Conservation (phyloP, 2,888 invertebrate species). For the Hedychridium roseum region DNA sequence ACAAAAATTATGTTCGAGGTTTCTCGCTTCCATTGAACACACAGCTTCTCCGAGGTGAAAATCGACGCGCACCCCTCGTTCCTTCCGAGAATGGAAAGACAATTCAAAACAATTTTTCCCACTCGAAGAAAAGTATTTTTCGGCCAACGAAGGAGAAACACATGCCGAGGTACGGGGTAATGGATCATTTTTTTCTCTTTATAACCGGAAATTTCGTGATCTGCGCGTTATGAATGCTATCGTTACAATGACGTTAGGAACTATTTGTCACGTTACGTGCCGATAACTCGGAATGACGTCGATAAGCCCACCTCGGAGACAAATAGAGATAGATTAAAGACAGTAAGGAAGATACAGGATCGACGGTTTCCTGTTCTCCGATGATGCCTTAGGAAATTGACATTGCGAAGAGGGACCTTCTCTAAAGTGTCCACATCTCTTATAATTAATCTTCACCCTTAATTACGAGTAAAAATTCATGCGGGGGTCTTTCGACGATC, state of each 20-base stretch:
- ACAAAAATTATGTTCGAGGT: too few species aligned
- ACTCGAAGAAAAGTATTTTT: too few species aligned
- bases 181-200: too few species aligned
- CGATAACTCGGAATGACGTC: slow-evolving; percentile 12
- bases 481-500: slow-evolving; percentile 22
- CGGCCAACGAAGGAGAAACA: too few species aligned
- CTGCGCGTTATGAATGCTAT: too few species aligned
- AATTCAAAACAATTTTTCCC: too few species aligned
- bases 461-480: slow-evolving; percentile 34
- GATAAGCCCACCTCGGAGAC: slow-evolving; percentile 39
- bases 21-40: slow-evolving; percentile 18
- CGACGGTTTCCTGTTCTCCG: slow-evolving; percentile 32
- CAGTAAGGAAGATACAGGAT: slow-evolving; percentile 37
- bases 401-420: slow-evolving; percentile 51
- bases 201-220: too few species aligned
- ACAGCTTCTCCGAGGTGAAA: slow-evolving; percentile 12
- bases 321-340: slow-evolving; percentile 43
- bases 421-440: slow-evolving; percentile 35
- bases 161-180: too few species aligned
- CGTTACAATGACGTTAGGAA: too few species aligned
- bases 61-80: too few species aligned
- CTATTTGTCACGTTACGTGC: too few species aligned
- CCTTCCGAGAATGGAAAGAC: too few species aligned
- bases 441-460: slow-evolving; percentile 26
- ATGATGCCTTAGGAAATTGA: slow-evolving; percentile 55